These are phyloP conservation scores for Clusia tigrina DNA, from an alignment of 2,888 invertebrate genomes.

Conservation along the genomic window DNA sequence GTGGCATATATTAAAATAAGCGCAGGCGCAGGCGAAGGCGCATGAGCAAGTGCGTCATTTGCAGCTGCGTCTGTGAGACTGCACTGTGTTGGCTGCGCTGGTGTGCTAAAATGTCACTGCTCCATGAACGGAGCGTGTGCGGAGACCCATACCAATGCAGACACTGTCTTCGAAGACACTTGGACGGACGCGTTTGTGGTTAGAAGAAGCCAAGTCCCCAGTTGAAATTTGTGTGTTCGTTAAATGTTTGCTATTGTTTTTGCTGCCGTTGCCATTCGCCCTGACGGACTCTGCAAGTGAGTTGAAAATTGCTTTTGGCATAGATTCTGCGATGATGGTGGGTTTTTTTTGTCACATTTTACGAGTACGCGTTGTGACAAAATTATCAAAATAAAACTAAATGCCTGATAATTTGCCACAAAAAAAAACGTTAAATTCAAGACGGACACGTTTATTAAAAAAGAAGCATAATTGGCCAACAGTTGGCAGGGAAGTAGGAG, in stretches of 20 bases:
- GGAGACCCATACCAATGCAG: too few species aligned
- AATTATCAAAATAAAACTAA: background rate
- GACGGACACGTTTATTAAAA: too few species aligned
- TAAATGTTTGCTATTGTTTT: background rate
- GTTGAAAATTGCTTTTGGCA: conserved; percentile 4
- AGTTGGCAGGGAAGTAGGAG: too few species aligned
- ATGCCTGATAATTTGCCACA: background rate
- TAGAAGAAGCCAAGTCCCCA: background rate
- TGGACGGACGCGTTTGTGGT: background rate
- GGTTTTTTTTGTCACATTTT: background rate
- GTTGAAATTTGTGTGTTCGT: background rate
- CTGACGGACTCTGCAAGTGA: conserved; percentile 1
- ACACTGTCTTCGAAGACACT: too few species aligned
- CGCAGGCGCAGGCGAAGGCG: background rate
- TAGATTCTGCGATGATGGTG: too few species aligned
- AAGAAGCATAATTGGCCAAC: too few species aligned
- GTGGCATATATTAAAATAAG: conserved; percentile 14
- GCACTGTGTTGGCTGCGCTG: background rate
- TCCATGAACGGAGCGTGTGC: too few species aligned
- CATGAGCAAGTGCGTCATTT: background rate
- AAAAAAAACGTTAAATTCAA: too few species aligned
- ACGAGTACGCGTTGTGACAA: background rate
- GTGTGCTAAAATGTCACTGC: background rate
- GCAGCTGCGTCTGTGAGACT: background rate
- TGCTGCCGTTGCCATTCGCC: background rate